Conservation (phyloP, 2,113 vertebrate genomes). For the Platysteira castanea region DNA sequence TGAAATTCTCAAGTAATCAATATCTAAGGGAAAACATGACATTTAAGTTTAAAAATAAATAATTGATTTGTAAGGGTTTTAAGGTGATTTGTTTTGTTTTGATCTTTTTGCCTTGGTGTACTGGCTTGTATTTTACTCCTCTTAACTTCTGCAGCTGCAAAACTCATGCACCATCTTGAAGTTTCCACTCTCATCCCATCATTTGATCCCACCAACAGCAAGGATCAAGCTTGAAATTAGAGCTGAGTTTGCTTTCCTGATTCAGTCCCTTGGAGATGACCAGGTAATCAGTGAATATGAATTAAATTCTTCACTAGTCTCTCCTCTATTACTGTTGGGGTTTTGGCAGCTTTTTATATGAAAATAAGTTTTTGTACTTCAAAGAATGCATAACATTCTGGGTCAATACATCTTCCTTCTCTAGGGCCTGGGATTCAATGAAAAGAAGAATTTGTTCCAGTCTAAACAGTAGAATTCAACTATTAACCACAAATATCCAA, state of each 20-base stretch:
- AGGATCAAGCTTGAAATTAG: not conserved
- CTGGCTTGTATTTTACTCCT: not conserved
- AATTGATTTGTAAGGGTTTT: not conserved
- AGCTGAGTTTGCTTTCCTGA: not conserved
- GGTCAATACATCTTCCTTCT: not conserved
- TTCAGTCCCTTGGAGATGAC: not conserved
- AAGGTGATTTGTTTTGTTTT: not conserved
- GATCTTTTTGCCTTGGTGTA: not conserved
- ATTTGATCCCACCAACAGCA: not conserved
- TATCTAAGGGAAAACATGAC: not conserved
- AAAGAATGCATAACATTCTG: not conserved
- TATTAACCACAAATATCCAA: not conserved
- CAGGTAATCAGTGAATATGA: not conserved
- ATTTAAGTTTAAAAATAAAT: not conserved
- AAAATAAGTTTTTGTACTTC: not conserved
- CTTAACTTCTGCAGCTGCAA: not conserved
- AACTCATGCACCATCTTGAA: not conserved
- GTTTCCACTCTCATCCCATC: not conserved
- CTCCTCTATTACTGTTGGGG: not conserved
- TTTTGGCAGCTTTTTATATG: not conserved
- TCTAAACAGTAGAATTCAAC: not conserved
- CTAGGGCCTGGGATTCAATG: not conserved
- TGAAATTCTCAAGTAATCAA: not conserved
- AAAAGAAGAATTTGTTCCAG: not conserved
- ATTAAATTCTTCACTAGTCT: not conserved